Base-by-base conservation (phyloP, 2,113 vertebrate genomes). In the Percopsis transmontana region DNA sequence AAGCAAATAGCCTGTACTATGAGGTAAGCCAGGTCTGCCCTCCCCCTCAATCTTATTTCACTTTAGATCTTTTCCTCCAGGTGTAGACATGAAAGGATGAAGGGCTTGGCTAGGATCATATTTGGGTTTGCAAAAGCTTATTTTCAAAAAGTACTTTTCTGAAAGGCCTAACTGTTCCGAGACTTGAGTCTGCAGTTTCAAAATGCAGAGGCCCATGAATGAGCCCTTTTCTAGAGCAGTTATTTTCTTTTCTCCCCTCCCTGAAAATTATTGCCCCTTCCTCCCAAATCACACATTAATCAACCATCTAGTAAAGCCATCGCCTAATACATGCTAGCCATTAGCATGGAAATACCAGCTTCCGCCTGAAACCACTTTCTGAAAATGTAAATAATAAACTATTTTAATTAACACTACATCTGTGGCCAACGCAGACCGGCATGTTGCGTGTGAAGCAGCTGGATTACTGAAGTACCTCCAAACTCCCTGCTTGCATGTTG, bases 21-120 rank as follows among this genome's bases (percentile, higher is more conserved):
- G 81, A 89, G 68, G 68, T 80, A 85, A 87, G 76, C 76, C 74
- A 80, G 82, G 78, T 66, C 72, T 53, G 51, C 60, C 45, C 38
- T 52, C 33, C 56, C 48, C 21, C 40, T 7, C 41, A 23, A 7
- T 38, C 12, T 59, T 50, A 44, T 57, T 76, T 66, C 62, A 65
- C 78, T 61, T 88, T 10, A 90, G 85, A 89, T 88, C 79, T 83
- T 61, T 72, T 79, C 42, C 67, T 69, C 81, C 91, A 92, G 91
- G 91, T 92, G 91, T 74, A 82, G 77, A 90, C 89, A 90, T 92
- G 87, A 92, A 92, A 92, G 88, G 70, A 64, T 13, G 58, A 53
- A 64, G 84, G 73, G 74, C 8, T 66, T 78, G 76, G 87, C 80
- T 33, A 2, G 24, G 74, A 66, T 83, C 87, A 88, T 91, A 88